These are phyloP conservation scores for Volucella zonaria DNA, from an alignment of 2,888 invertebrate genomes.

Conservation along the genomic window DNA sequence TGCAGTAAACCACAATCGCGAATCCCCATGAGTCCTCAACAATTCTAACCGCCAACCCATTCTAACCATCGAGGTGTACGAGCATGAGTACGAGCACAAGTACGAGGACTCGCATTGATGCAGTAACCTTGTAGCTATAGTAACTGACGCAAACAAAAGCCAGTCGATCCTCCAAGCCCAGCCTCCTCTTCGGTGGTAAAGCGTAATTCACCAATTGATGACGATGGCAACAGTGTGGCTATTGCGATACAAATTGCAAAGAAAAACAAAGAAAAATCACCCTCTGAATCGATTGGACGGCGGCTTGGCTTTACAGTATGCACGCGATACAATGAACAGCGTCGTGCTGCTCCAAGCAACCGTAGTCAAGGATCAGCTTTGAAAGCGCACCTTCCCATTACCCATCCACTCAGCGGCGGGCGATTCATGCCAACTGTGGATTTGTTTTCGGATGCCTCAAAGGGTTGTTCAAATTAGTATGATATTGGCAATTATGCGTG, in stretches of 20 bases:
- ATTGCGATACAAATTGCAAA: conserved; percentile 38
- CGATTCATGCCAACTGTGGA: conserved; percentile 52
- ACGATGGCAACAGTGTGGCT: conserved; percentile 22
- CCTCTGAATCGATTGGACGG: too few species aligned
- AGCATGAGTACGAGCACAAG: conserved; percentile 14
- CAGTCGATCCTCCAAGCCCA: not conserved
- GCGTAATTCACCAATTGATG: conserved; percentile 52
- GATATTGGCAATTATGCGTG: conserved; percentile 73
- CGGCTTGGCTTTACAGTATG: too few species aligned
- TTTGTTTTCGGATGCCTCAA: conserved; percentile 70
- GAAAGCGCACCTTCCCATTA: not conserved
- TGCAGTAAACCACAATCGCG: conserved; percentile 64
- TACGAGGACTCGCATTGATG: conserved; percentile 34
- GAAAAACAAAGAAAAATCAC: conserved; percentile 5
- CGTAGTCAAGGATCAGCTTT: conserved; percentile 42
- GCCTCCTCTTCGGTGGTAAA: conserved; percentile 10
- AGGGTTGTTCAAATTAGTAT: conserved; percentile 72
- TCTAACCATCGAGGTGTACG: conserved; percentile 20
- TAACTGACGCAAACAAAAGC: conserved; percentile 28
- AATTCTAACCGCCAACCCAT: conserved; percentile 5
- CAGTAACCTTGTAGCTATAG: conserved; percentile 27
- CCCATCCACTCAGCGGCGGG: too few species aligned
- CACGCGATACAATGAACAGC: too few species aligned
- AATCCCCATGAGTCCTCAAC: conserved; percentile 26
- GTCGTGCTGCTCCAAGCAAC: conserved; percentile 28